Evolutionary conservation across 2,113 vertebrate genomes (phyloP).

Genomic region (Dicrurus megarhynchus): DNA sequence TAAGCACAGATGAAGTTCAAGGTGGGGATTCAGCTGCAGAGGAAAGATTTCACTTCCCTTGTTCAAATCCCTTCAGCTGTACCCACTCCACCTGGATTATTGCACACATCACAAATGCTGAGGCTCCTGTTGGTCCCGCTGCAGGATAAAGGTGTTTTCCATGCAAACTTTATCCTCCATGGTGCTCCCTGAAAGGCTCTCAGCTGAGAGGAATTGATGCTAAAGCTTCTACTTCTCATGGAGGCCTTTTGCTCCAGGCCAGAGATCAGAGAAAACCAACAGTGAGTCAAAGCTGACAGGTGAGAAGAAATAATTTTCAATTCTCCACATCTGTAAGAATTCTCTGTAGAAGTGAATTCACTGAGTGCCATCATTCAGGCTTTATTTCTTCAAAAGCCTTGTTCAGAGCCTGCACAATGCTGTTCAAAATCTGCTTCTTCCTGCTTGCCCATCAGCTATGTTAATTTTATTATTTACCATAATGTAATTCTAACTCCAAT

Average conservation of each 20-base stretch:
- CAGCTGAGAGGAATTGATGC: neutral
- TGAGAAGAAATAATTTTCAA: neutral
- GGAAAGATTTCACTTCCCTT: neutral
- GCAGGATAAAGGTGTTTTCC: neutral
- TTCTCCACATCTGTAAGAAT: neutral
- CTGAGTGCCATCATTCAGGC: neutral
- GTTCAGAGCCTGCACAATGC: neutral
- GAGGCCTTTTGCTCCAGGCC: neutral
- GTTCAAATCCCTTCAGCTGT: neutral
- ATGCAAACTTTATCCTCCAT: rapidly evolving
- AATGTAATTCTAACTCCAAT: slow-evolving; percentile 49
- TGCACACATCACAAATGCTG: neutral
- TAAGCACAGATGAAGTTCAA: neutral
- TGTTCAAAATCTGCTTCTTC: neutral
- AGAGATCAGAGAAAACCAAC: neutral
- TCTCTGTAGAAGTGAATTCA: neutral
- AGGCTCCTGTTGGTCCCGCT: neutral
- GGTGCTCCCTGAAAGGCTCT: neutral
- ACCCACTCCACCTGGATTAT: neutral
- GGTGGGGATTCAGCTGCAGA: neutral
- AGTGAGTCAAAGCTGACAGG: neutral
- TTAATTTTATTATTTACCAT: slow-evolving; percentile 62
- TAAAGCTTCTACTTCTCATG: neutral
- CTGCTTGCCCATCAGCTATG: slow-evolving; percentile 11
- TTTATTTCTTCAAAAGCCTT: neutral